Evolutionary conservation across 2,797 vertebrate species (phyloP), one percentile per base, ranked within the genome.

Genomic region (Cynodonichthys magdalenae): DNA sequence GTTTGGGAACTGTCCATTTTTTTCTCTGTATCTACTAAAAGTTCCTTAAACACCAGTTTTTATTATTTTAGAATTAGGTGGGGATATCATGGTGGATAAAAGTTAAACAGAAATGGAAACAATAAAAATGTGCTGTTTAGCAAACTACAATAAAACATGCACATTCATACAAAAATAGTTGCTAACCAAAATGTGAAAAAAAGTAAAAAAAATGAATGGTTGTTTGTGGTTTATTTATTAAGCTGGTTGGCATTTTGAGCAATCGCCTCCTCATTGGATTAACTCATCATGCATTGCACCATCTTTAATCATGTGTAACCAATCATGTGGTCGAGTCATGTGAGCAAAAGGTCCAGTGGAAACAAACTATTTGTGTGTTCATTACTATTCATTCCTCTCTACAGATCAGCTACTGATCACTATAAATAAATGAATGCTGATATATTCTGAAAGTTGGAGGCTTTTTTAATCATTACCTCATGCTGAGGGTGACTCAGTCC

Each of bases 401-500:
- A 24, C 24, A 2, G 24, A 3, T 24, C 24, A 74, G 45, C 3
- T 48, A 47, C 67, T 61, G 54, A 47, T 63, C 10, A 50, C 34
- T 51, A 18, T 31, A 65, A 28, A 18, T 31, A 65, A 28, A 24
- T 24, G 17, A 29, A 24, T 24, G 24, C 3, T 24, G 3, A n/a
- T 24, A 24, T 24, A 53, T 42, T 12, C 56, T 53, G 42, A 31
- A 69, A 63, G 57, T 48, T 68, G 18, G 27, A 11, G 54, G 45
- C 31, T 36, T 1, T 8, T 60, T 69, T 59, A 24, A 24, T 15
- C 27, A 59, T 57, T 60, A 48, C 76, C 50, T 58, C 15, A 0
- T 65, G 47, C 69, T 79, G 17, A 57, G 82, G 73, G 72, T 88
- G 79, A 85, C 63, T 86, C 53, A 54, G 55, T 66, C 61, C 63